A percentile compares a stretch with the other conserved stretches of the same genome.
phyloP scores from a whole-genome alignment of 2,888 invertebrate genomes.

The Nyleta sp. region DNA sequence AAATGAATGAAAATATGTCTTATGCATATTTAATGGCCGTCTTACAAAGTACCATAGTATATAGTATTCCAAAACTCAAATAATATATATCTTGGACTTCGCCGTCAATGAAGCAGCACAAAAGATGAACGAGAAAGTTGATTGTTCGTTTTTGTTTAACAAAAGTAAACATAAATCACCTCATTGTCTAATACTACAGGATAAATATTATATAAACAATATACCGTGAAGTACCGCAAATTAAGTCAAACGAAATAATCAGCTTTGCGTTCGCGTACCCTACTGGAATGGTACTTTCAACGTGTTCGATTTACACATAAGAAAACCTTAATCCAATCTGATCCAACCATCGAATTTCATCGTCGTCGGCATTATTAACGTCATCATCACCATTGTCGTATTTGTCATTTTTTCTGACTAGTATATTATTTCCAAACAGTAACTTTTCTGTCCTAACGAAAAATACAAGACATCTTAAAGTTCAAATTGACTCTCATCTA shows the following conservation, averaged over 20 bases:
- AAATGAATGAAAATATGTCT: no score
- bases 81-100: not conserved
- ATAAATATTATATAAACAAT: constrained; percentile 17
- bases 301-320: not conserved
- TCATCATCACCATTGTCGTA: not conserved
- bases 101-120: not conserved
- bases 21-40: constrained; percentile 25
- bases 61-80: constrained; percentile 4
- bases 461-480: constrained; percentile 25
- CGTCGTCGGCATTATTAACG: not conserved
- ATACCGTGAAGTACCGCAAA: constrained; percentile 30
- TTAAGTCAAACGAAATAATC: constrained; percentile 10
- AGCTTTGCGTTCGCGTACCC: not conserved
- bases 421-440: not conserved
- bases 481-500: no score
- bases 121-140: not conserved
- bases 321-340: not conserved
- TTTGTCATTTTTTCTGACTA: constrained; percentile 17
- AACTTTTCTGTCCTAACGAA: not conserved
- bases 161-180: constrained; percentile 5
- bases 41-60: constrained; percentile 25
- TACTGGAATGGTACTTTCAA: constrained; percentile 26
- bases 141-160: constrained; percentile 6
- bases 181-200: constrained; percentile 18
- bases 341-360: not conserved